Conservation (phyloP, 2,113 vertebrate genomes). For the Bujurquina vittata region DNA sequence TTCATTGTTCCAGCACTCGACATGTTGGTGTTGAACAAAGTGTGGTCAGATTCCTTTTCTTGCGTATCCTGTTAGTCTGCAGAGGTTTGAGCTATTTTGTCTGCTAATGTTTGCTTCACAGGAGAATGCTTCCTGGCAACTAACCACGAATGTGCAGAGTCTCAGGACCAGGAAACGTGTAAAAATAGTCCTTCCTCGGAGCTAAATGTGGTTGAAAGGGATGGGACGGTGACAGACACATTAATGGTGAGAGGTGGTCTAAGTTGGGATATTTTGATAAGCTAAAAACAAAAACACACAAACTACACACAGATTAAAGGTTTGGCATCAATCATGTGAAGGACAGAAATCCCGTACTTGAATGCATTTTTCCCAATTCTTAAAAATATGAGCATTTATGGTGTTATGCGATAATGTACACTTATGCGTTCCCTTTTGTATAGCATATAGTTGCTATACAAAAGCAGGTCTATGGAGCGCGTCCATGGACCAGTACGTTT, state of each 20-base stretch:
- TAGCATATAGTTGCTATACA: too few relatives aligned
- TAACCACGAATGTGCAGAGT: neutral
- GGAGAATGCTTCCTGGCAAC: conserved; percentile 6
- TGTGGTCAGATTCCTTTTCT: neutral
- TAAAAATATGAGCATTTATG: neutral
- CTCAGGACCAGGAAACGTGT: neutral
- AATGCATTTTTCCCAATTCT: neutral
- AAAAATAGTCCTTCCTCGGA: neutral
- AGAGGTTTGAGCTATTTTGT: neutral
- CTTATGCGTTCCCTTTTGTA: neutral
- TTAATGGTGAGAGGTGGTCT: neutral
- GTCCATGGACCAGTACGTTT: neutral
- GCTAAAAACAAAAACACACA: neutral
- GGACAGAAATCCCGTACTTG: neutral
- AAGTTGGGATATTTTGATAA: neutral
- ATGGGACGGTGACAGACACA: neutral
- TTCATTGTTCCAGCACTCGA: neutral
- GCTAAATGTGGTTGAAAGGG: neutral
- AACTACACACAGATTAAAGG: neutral
- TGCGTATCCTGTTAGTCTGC: neutral
- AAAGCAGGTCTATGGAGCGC: neutral
- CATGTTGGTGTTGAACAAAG: neutral
- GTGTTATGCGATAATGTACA: neutral
- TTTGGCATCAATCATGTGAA: neutral
- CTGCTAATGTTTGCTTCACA: neutral